These are phyloP conservation scores for Enteromius trimaculatus DNA, from an alignment of 2,797 vertebrate genomes.

Conservation along the genomic window DNA sequence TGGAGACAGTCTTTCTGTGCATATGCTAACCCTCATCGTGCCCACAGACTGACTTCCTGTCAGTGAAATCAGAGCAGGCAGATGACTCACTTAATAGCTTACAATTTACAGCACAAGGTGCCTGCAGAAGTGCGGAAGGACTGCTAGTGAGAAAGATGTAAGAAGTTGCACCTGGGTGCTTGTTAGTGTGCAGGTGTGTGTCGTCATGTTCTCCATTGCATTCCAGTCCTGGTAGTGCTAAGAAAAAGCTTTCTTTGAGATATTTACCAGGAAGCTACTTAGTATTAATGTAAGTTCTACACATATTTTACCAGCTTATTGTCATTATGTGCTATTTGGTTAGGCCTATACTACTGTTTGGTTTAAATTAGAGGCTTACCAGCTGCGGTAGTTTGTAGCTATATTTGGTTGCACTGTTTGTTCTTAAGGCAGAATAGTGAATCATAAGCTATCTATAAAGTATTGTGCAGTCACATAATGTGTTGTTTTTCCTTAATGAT, in stretches of 20 bases:
- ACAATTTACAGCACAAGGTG: slow-evolving; percentile 7
- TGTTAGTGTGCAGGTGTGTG: slow-evolving; percentile 17
- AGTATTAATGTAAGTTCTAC: not conserved
- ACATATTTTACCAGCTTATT: not conserved
- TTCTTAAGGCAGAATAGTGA: not conserved
- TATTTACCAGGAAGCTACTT: not conserved
- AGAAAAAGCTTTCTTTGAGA: no score
- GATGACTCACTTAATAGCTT: slow-evolving; percentile 34
- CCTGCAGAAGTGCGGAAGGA: not conserved
- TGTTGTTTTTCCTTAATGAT: not conserved
- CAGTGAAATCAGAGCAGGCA: slow-evolving; percentile 11
- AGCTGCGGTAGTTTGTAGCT: not conserved
- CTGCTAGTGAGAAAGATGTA: not conserved
- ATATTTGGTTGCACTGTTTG: not conserved
- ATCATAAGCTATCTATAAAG: not conserved
- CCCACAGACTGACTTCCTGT: slow-evolving; percentile 32
- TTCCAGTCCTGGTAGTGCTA: not conserved
- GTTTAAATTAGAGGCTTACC: not conserved
- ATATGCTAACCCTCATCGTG: slow-evolving; percentile 6
- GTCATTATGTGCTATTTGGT: not conserved
- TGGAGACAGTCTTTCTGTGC: slow-evolving; percentile 28
- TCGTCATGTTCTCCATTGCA: not conserved
- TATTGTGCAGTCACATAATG: not conserved
- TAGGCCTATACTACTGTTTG: not conserved
- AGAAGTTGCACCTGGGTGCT: slow-evolving; percentile 25